A percentile compares a stretch with the other conserved stretches of the same genome.
Conservation (phyloP, 92 coral and sea anemone genomes). For the Epizoanthus ramosus region DNA sequence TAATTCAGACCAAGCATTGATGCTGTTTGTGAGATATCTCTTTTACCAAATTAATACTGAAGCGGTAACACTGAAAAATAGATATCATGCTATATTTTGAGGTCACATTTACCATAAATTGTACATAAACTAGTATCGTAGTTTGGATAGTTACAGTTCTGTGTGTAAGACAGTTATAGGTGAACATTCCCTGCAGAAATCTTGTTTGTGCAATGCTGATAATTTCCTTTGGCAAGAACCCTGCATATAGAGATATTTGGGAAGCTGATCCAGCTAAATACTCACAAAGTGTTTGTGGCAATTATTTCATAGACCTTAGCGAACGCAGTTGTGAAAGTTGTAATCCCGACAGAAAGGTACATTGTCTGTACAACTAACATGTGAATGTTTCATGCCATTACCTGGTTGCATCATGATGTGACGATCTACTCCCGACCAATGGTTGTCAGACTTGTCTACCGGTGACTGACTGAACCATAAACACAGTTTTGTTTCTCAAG, state of each 20-base stretch:
- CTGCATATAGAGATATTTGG: conserved; percentile 20
- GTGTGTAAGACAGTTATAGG: no score
- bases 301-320: conserved; percentile 99
- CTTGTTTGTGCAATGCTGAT: no score
- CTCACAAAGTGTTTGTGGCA: conserved; percentile 99
- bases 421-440: neutral
- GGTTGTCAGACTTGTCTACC: neutral
- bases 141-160: no score
- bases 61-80: no score
- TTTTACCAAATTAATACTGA: no score
- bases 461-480: neutral
- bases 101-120: no score
- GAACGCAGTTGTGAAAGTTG: conserved; percentile 99
- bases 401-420: conserved; percentile 27
- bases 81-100: no score
- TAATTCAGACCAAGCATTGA: no score
- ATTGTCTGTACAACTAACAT: conserved; percentile 60
- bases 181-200: no score
- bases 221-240: conserved; percentile 25
- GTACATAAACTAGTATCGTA: no score
- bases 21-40: no score
- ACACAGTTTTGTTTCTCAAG: neutral
- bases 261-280: conserved; percentile 58
- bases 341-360: conserved; percentile 99
- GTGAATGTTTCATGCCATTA: conserved; percentile 47